These are phyloP conservation scores for Periphyllus acericola DNA, from an alignment of 2,888 invertebrate species.

Conservation along the genomic window DNA sequence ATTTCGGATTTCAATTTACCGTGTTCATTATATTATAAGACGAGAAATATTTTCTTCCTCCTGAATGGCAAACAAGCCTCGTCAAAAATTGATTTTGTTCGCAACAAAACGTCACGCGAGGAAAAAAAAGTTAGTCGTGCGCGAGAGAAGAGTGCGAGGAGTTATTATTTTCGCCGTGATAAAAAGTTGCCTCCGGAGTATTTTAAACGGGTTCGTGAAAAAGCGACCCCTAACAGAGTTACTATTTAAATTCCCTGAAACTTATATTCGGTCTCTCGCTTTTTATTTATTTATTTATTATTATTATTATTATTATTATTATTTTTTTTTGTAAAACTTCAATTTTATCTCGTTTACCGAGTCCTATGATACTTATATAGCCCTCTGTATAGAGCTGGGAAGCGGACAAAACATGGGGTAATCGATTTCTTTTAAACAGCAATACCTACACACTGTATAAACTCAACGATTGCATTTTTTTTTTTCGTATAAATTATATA, in stretches of 20 bases:
- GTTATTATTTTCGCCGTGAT: slow-evolving; percentile 52
- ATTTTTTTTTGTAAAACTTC: slow-evolving; percentile 39
- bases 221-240: slow-evolving; percentile 38
- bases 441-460: neutral
- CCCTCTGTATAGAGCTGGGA: neutral
- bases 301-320: neutral
- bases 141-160: neutral
- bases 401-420: neutral
- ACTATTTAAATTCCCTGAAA: slow-evolving; percentile 56
- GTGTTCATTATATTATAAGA: neutral
- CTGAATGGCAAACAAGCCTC: neutral
- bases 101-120: slow-evolving; percentile 13
- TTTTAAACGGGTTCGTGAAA: slow-evolving; percentile 55
- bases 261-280: slow-evolving; percentile 34
- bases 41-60: slow-evolving; percentile 27
- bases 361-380: neutral
- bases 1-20: slow-evolving; percentile 43
- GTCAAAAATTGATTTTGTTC: slow-evolving; percentile 44
- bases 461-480: slow-evolving; percentile 20
- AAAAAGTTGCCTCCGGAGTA: slow-evolving; percentile 56
- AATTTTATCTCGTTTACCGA: slow-evolving; percentile 30
- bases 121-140: neutral
- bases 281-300: neutral
- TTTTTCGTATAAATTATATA: slow-evolving; percentile 63
- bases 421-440: slow-evolving; percentile 38